These are phyloP conservation scores for Diloba caeruleocephala DNA, from an alignment of 2,888 invertebrate species.

Conservation along the genomic window DNA sequence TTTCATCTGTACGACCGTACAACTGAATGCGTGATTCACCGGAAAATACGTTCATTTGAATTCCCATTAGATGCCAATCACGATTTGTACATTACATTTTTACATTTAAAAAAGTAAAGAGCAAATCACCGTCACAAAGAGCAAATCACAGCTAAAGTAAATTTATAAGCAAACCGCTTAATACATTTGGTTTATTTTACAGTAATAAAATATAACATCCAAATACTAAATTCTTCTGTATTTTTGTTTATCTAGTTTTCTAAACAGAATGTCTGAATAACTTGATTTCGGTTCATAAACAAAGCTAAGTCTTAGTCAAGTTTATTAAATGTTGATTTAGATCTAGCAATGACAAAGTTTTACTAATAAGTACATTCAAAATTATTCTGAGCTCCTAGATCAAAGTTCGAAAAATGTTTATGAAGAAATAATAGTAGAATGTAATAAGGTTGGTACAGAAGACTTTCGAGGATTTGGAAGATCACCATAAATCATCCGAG, in stretches of 20 bases:
- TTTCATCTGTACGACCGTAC: too few relatives aligned
- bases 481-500: constrained; percentile 78
- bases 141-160: too few relatives aligned
- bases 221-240: neutral
- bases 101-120: too few relatives aligned
- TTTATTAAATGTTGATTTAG: constrained; percentile 4
- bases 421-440: constrained; percentile 27
- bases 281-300: constrained; percentile 3
- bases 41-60: constrained; percentile 25
- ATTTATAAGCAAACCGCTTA: too few relatives aligned
- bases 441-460: constrained; percentile 60
- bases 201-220: neutral
- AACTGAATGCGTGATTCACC: too few relatives aligned
- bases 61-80: constrained; percentile 22
- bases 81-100: constrained; percentile 1
- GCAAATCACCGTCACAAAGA: too few relatives aligned
- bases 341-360: constrained; percentile 6
- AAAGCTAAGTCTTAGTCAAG: constrained; percentile 10
- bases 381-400: constrained; percentile 16
- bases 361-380: constrained; percentile 6
- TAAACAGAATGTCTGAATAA: constrained; percentile 2
- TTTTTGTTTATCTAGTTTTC: neutral
- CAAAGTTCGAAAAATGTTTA: constrained; percentile 22
- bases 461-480: constrained; percentile 67
- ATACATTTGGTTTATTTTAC: too few relatives aligned